These are phyloP conservation scores for Alouatta palliata DNA, from an alignment of 2,113 vertebrate species.

Conservation along the genomic window DNA sequence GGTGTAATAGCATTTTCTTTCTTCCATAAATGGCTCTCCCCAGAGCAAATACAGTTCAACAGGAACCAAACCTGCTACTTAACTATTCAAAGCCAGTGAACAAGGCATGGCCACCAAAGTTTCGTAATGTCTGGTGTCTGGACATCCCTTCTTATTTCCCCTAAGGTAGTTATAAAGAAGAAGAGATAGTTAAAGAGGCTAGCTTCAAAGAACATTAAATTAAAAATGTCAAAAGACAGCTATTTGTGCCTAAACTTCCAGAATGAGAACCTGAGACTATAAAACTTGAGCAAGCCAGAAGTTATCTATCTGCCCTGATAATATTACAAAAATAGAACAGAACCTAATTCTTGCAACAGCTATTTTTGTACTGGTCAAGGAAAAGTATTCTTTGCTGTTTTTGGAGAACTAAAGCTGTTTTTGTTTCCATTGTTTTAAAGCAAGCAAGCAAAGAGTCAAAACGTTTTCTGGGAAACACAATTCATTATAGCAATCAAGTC, in stretches of 20 bases:
- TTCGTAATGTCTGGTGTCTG: constrained; percentile 9
- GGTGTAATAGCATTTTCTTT: constrained; percentile 79
- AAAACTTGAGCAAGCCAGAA: constrained; percentile 19
- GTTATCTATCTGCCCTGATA: not conserved
- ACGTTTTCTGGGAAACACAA: not conserved
- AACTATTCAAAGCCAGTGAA: constrained; percentile 68
- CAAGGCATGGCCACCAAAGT: not conserved
- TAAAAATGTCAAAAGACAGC: not conserved
- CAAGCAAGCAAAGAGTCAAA: constrained; percentile 23
- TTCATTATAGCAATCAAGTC: not conserved
- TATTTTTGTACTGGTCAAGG: constrained; percentile 5
- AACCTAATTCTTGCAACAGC: not conserved
- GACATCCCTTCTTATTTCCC: constrained; percentile 9
- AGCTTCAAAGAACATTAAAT: constrained; percentile 42
- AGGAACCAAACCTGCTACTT: constrained; percentile 82
- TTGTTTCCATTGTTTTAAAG: constrained; percentile 27
- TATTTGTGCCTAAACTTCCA: constrained; percentile 43
- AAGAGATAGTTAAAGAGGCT: not conserved
- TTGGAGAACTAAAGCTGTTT: not conserved
- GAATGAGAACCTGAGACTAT: constrained; percentile 15
- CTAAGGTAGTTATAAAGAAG: not conserved
- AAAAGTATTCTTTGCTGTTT: constrained; percentile 20
- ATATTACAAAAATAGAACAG: not conserved
- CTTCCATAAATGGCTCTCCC: constrained; percentile 87
- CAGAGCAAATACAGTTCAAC: constrained; percentile 76